Conservation (phyloP, 2,113 vertebrate species). For the Orycteropus afer region DNA sequence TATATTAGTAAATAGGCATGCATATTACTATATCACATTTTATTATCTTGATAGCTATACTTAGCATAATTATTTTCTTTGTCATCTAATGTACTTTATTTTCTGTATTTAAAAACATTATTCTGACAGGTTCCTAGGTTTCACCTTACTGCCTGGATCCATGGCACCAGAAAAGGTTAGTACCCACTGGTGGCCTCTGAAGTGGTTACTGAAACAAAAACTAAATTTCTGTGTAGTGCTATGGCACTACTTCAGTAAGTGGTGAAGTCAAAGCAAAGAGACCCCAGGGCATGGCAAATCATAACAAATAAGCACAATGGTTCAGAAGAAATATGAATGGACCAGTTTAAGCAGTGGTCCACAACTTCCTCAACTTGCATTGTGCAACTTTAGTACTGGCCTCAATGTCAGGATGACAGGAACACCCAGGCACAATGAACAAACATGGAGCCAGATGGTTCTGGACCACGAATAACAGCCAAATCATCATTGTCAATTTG, state of each 20-base stretch:
- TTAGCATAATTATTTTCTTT: background rate
- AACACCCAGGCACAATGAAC: conserved; percentile 62
- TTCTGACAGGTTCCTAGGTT: background rate
- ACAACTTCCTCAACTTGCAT: conserved; percentile 51
- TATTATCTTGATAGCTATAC: background rate
- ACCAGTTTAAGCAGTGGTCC: conserved; percentile 41
- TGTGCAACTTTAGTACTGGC: conserved; percentile 43
- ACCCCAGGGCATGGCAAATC: conserved; percentile 7
- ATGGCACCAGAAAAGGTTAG: background rate
- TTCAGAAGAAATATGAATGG: conserved; percentile 9
- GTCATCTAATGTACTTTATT: background rate
- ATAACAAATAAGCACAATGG: background rate
- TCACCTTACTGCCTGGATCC: background rate
- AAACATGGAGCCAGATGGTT: conserved; percentile 39
- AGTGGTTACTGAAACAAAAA: background rate
- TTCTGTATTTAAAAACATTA: background rate
- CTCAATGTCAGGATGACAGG: conserved; percentile 46
- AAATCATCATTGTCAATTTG: conserved; percentile 64
- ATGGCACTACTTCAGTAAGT: background rate
- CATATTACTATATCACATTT: background rate
- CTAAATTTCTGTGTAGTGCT: background rate
- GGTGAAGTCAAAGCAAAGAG: conserved; percentile 27
- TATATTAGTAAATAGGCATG: background rate
- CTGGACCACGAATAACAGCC: conserved; percentile 57
- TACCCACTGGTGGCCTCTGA: background rate